phyloP scores from a whole-genome alignment of 1,140 invertebrate genomes.

The Proctacanthus coquilletti region DNA sequence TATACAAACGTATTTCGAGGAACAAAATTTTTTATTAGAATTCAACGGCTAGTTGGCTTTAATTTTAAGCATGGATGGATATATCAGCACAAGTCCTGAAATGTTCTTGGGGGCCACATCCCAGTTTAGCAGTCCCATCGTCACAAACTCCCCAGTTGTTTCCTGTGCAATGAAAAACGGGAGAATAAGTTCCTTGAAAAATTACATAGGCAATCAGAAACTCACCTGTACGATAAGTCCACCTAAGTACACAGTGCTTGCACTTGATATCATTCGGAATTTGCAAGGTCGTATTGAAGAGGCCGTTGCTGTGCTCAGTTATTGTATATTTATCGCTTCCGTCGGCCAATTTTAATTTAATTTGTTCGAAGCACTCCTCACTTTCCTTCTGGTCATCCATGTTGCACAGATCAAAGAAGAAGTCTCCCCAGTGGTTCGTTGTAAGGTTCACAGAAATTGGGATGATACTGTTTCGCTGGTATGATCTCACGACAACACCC shows the following conservation, averaged over 20 bases:
- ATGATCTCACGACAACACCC: constrained; percentile 36
- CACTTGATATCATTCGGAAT: constrained; percentile 42
- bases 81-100: constrained; percentile 55
- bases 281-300: constrained; percentile 25
- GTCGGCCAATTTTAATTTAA: constrained; percentile 35
- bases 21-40: too few species aligned
- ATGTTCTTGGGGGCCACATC: constrained; percentile 49
- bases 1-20: too few species aligned
- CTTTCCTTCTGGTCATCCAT: constrained; percentile 32
- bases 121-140: constrained; percentile 27
- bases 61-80: too few species aligned
- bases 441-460: constrained; percentile 34
- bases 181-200: too few species aligned
- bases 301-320: constrained; percentile 12
- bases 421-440: constrained; percentile 38
- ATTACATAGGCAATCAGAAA: constrained; percentile 5
- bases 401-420: constrained; percentile 40
- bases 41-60: too few species aligned
- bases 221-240: constrained; percentile 41
- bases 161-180: constrained; percentile 10
- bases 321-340: constrained; percentile 23
- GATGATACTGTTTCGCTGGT: constrained; percentile 25
- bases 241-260: constrained; percentile 48
- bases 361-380: constrained; percentile 41
- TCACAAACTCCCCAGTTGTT: constrained; percentile 41